These are phyloP conservation scores for Pseudomyrmex flavicornis DNA, from an alignment of 1,140 invertebrate genomes.

Conservation along the genomic window DNA sequence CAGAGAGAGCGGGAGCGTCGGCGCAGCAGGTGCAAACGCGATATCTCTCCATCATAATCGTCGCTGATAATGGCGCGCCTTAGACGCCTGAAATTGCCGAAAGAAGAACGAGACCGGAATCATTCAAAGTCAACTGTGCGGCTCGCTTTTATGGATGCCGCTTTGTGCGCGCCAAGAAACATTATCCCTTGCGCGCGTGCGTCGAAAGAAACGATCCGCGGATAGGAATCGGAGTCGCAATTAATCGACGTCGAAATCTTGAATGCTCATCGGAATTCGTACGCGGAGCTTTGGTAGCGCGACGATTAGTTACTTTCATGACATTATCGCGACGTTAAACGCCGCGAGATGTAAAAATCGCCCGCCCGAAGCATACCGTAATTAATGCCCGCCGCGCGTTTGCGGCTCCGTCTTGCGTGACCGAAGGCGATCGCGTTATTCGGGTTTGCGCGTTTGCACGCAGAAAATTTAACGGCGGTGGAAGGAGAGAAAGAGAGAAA, in stretches of 20 bases:
- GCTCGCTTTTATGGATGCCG: slow-evolving; percentile 36
- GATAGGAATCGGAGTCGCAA: slow-evolving; percentile 59
- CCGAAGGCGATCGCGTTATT: slow-evolving; percentile 21
- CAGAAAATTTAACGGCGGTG: slow-evolving; percentile 30
- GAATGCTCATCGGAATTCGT: slow-evolving; percentile 57
- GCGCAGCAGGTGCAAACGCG: slow-evolving; percentile 66
- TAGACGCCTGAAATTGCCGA: slow-evolving; percentile 72
- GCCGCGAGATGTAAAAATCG: slow-evolving; percentile 29
- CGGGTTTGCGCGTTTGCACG: not conserved
- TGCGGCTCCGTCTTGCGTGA: slow-evolving; percentile 25
- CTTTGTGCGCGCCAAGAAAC: slow-evolving; percentile 29
- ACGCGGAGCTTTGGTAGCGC: slow-evolving; percentile 21
- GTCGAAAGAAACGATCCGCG: slow-evolving; percentile 57
- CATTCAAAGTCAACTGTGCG: slow-evolving; percentile 70
- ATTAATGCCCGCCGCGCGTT: slow-evolving; percentile 32
- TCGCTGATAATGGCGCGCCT: slow-evolving; percentile 70
- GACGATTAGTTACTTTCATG: slow-evolving; percentile 41
- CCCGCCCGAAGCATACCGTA: slow-evolving; percentile 1
- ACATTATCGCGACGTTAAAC: slow-evolving; percentile 48
- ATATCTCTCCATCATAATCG: slow-evolving; percentile 72
- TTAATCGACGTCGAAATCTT: slow-evolving; percentile 70
- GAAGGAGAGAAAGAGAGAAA: no score
- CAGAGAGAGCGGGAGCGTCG: slow-evolving; percentile 31
- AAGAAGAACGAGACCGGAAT: slow-evolving; percentile 69
- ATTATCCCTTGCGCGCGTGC: slow-evolving; percentile 36